Evolutionary conservation across 1,140 invertebrate species (phyloP), one percentile per base, ranked within the genome.

Genomic region (Matsumurasca onukii): DNA sequence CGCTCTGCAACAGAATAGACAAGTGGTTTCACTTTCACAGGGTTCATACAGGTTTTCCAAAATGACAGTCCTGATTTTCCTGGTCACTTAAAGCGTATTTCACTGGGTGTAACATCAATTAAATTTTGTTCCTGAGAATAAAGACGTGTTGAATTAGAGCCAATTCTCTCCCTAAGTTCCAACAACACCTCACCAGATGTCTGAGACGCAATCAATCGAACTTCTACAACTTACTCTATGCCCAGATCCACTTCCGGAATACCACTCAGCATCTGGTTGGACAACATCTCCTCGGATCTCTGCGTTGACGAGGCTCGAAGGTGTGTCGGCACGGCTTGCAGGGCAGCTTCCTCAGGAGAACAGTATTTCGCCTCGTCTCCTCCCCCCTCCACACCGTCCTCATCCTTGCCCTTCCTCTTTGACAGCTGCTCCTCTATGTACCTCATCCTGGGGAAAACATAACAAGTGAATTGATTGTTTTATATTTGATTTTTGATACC

Each of bases 191-290:
- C n/a, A n/a, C n/a, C n/a, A n/a, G n/a, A n/a, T n/a, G n/a, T n/a
- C n/a, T n/a, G n/a, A n/a, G n/a, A n/a, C n/a, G n/a, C n/a, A n/a
- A n/a, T n/a, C n/a, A n/a, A n/a, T n/a, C n/a, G n/a, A n/a, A n/a
- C n/a, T n/a, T n/a, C n/a, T n/a, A n/a, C n/a, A n/a, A 81, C 84
- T 83, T 82, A 92, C 88, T 99, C 95, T 73, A 99, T 98, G 39
- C 98, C 98, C 49, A 99, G 84, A 84, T 99, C 98, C 1, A 99
- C 93, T 86, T 99, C 98, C n/a, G 98, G 98, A 72, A 99, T 99
- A 66, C 98, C 98, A 78, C 94, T 98, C 1, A 99, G 83, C 98
- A 99, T 99, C 85, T 99, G 98, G 86, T 98, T 98, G 3, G 97
- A 99, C 72, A 99, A 88, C 94, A 99, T 98, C 82, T 99, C 98